phyloP scores from a whole-genome alignment of 2,113 vertebrate species.

The Heterotilapia buettikoferi region DNA sequence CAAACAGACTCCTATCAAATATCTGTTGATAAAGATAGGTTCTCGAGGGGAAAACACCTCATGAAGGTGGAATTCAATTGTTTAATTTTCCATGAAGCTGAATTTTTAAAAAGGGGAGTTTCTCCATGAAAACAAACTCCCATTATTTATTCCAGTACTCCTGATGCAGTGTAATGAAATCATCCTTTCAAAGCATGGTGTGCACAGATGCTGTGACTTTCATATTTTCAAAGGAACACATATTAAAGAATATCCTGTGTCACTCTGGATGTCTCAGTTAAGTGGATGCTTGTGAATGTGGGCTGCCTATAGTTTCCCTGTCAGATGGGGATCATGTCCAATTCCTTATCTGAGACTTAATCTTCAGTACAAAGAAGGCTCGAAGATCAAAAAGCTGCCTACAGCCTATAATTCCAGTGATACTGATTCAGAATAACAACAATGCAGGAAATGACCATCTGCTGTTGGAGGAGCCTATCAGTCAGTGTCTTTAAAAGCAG shows the following conservation, averaged over 20 bases:
- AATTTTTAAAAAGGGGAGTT: not conserved
- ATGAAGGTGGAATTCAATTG: not conserved
- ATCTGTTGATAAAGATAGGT: not conserved
- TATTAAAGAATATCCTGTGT: not conserved
- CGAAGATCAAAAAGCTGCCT: constrained; percentile 35
- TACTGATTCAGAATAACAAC: constrained; percentile 18
- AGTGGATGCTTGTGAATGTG: constrained; percentile 13
- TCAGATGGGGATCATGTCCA: constrained; percentile 31
- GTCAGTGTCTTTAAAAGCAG: not conserved
- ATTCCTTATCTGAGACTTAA: constrained; percentile 37
- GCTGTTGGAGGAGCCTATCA: not conserved
- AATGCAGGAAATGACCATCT: not conserved
- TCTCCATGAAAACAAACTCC: not conserved
- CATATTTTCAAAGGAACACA: not conserved
- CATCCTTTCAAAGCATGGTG: not conserved
- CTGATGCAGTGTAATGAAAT: not conserved
- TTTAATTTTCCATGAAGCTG: not conserved
- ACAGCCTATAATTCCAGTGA: constrained; percentile 8
- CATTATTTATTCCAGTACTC: not conserved
- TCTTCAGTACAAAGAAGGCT: constrained; percentile 30
- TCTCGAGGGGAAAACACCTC: not conserved
- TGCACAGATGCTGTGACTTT: not conserved
- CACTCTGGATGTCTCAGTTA: not conserved
- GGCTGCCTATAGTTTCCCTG: not conserved
- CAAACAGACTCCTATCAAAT: not conserved